These are phyloP conservation scores for Pantherophis guttatus DNA, from an alignment of 2,113 vertebrate genomes.

Conservation along the genomic window DNA sequence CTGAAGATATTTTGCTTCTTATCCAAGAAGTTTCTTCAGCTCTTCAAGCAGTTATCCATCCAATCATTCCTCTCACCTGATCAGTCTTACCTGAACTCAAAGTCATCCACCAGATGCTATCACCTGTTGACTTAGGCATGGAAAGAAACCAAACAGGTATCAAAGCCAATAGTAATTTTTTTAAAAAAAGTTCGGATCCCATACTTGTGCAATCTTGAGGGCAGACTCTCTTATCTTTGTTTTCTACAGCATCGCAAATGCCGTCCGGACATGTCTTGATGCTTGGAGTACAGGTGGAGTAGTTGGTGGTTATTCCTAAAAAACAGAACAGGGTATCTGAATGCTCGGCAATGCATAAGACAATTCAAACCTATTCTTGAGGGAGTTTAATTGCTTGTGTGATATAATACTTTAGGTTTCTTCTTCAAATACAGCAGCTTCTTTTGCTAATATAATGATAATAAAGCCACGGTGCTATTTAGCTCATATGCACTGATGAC, in stretches of 20 bases:
- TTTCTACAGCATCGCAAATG: slow-evolving; percentile 86
- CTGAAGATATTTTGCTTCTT: too few relatives aligned
- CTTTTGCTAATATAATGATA: background rate
- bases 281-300: slow-evolving; percentile 93
- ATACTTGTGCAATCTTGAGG: slow-evolving; percentile 96
- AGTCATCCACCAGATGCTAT: background rate
- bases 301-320: slow-evolving; percentile 89
- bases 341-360: background rate
- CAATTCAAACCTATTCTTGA: background rate
- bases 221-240: slow-evolving; percentile 79
- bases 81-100: background rate
- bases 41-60: background rate
- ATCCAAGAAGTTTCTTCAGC: too few relatives aligned
- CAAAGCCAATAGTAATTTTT: background rate
- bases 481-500: background rate
- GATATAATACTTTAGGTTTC: background rate
- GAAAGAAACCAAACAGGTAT: background rate
- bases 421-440: background rate
- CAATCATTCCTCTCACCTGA: background rate
- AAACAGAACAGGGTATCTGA: slow-evolving; percentile 10
- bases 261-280: slow-evolving; percentile 89
- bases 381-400: background rate
- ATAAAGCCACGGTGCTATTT: background rate
- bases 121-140: background rate
- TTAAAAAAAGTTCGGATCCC: slow-evolving; percentile 31